These are phyloP conservation scores for Amblyopsis hoosieri DNA, from an alignment of 2,797 vertebrate genomes.

Conservation along the genomic window DNA sequence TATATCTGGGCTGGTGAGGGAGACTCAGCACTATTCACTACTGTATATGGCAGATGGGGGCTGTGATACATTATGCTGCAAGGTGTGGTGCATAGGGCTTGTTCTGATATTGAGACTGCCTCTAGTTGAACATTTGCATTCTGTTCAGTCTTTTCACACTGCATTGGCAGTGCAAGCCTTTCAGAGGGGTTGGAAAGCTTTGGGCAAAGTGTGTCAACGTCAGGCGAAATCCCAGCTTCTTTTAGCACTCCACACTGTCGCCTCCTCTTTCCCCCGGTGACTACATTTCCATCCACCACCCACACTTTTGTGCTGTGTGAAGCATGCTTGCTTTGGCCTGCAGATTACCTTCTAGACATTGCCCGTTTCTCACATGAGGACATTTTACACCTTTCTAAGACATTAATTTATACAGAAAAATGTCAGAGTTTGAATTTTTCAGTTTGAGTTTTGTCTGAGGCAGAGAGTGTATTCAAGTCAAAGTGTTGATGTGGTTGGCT, in stretches of 20 bases:
- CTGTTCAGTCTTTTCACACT: conserved; percentile 2
- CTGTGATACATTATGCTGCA: neutral
- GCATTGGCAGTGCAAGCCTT: neutral
- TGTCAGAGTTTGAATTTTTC: neutral
- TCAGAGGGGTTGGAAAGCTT: neutral
- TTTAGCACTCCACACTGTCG: conserved; percentile 7
- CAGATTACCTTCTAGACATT: neutral
- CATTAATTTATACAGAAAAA: neutral
- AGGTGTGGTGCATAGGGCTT: conserved; percentile 4
- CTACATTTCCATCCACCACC: conserved; percentile 14
- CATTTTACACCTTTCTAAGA: neutral
- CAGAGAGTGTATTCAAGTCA: conserved; percentile 25
- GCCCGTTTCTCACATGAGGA: neutral
- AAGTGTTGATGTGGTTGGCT: too few species aligned
- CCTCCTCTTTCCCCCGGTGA: neutral
- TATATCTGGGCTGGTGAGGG: too few species aligned
- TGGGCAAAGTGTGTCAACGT: neutral
- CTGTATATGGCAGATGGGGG: neutral
- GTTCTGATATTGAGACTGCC: neutral
- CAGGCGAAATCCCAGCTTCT: conserved; percentile 20
- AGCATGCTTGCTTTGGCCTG: neutral
- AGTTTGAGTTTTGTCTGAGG: conserved; percentile 4
- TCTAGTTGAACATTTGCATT: neutral
- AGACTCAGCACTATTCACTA: neutral
- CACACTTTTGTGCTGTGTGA: conserved; percentile 11